Evolutionary conservation across 2,113 vertebrate genomes (phyloP).

Genomic region (Mus spicilegus): DNA sequence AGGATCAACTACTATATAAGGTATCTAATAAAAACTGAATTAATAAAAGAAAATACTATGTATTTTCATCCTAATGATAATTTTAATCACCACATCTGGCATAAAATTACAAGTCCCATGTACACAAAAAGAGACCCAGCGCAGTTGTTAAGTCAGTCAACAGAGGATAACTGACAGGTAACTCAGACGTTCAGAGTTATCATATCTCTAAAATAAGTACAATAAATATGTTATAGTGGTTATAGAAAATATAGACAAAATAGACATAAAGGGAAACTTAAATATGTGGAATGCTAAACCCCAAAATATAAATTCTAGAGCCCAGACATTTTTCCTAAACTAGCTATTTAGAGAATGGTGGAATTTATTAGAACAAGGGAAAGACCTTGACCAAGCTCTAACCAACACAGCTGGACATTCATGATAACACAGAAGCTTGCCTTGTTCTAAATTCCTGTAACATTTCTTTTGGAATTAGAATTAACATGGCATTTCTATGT

Average conservation of each 20-base stretch:
- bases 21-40: neutral
- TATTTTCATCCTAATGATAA: neutral
- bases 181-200: neutral
- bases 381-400: neutral
- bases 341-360: neutral
- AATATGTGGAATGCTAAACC: neutral
- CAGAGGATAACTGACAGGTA: neutral
- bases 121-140: neutral
- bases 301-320: neutral
- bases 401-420: neutral
- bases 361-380: neutral
- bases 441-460: neutral
- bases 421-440: neutral
- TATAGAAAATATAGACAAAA: neutral
- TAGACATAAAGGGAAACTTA: neutral
- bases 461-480: neutral
- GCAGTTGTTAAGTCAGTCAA: neutral
- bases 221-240: neutral
- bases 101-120: neutral
- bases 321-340: neutral
- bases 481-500: slow-evolving; percentile 33
- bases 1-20: neutral
- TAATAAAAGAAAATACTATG: neutral
- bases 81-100: neutral
- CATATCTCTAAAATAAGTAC: neutral